A percentile compares a stretch with the other conserved stretches of the same genome.
These are phyloP conservation scores for Orestias chungarensis DNA, from an alignment of 2,797 vertebrate species.

Conservation along the genomic window DNA sequence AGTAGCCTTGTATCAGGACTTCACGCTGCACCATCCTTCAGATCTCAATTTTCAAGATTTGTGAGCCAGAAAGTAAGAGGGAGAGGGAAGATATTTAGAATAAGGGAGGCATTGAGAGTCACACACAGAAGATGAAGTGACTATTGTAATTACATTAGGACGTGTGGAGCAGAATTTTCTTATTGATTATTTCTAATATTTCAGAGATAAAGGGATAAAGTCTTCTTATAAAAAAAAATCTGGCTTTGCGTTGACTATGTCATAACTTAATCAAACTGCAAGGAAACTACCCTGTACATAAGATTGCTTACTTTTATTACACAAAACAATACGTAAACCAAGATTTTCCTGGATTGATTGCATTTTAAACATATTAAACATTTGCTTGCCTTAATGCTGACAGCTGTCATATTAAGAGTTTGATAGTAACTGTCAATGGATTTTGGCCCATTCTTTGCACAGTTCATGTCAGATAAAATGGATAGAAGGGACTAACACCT, in stretches of 20 bases:
- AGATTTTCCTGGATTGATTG: not conserved
- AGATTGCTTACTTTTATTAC: too few species aligned
- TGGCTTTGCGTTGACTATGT: too few species aligned
- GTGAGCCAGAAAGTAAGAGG: conserved; percentile 54
- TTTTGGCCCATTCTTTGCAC: too few species aligned
- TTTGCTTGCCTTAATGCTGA: not conserved
- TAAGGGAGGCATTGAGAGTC: conserved; percentile 12
- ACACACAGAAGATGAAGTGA: conserved; percentile 21
- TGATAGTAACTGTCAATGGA: too few species aligned
- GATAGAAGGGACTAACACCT: too few species aligned
- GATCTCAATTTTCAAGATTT: conserved; percentile 70
- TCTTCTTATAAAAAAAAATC: not conserved
- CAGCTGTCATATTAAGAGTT: too few species aligned
- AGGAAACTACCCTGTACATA: not conserved
- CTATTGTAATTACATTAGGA: conserved; percentile 29
- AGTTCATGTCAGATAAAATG: too few species aligned
- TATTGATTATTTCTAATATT: conserved; percentile 13
- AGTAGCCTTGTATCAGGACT: conserved; percentile 49
- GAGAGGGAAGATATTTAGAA: conserved; percentile 29
- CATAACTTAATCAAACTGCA: not conserved
- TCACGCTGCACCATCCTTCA: conserved; percentile 49
- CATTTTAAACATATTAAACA: not conserved
- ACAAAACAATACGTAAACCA: too few species aligned
- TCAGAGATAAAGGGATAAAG: conserved; percentile 15
- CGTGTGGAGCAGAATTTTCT: conserved; percentile 18